These are phyloP conservation scores for Brachypalpus laphriformis DNA, from an alignment of 2,888 invertebrate species.

Conservation along the genomic window DNA sequence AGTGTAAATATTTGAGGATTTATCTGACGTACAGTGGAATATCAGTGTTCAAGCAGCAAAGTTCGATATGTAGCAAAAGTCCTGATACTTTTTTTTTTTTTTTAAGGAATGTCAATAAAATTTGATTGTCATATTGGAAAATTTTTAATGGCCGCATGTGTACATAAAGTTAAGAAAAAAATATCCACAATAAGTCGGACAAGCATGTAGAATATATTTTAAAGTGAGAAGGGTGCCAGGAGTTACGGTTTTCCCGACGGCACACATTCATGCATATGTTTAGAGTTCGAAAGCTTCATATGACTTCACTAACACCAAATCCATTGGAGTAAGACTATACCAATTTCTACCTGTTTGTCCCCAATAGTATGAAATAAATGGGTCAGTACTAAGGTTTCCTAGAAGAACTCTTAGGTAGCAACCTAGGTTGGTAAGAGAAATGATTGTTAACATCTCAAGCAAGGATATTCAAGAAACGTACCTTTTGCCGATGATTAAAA, in stretches of 20 bases:
- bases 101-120: slow-evolving; percentile 5
- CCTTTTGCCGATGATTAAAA: too few species aligned
- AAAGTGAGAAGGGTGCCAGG: background rate
- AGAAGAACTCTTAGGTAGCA: too few species aligned
- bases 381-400: too few species aligned
- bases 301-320: too few species aligned
- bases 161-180: background rate
- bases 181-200: background rate
- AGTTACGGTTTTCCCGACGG: background rate
- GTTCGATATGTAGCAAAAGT: slow-evolving; percentile 2
- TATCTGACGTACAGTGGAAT: slow-evolving; percentile 26
- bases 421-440: too few species aligned
- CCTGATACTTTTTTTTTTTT: background rate
- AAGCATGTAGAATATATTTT: background rate
- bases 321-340: too few species aligned
- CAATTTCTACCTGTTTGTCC: too few species aligned
- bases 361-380: too few species aligned
- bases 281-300: too few species aligned
- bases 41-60: background rate
- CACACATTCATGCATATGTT: background rate
- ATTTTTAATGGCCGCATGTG: slow-evolving; percentile 18
- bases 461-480: too few species aligned
- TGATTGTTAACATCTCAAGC: too few species aligned
- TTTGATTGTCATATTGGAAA: slow-evolving; percentile 12
- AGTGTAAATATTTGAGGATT: slow-evolving; percentile 48